phyloP scores from a whole-genome alignment of 2,888 invertebrate species.

The Caenorhabditis sp. region DNA sequence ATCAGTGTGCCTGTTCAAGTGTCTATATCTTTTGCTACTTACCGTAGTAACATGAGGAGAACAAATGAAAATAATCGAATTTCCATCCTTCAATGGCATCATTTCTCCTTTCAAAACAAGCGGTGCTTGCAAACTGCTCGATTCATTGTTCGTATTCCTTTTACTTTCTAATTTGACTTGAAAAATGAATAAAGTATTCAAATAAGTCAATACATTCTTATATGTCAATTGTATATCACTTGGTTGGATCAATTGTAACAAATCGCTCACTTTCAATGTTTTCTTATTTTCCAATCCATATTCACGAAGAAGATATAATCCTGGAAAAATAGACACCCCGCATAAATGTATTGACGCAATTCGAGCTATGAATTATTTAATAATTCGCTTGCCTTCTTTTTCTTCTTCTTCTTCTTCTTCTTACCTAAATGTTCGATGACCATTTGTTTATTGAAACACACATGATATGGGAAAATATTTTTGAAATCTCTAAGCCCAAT shows the following conservation, averaged over 20 bases:
- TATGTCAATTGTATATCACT: constrained; percentile 65
- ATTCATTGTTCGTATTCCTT: constrained; percentile 52
- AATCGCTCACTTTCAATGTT: constrained; percentile 60
- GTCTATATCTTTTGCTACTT: not conserved
- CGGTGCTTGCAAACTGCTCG: constrained; percentile 49
- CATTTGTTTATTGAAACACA: constrained; percentile 67
- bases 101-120: constrained; percentile 57
- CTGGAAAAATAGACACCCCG: constrained; percentile 14
- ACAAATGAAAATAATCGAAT: constrained; percentile 65
- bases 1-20: too few relatives aligned
- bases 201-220: constrained; percentile 61
- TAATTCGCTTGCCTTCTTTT: not conserved
- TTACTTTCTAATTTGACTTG: constrained; percentile 59
- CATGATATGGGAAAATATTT: constrained; percentile 65
- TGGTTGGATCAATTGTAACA: constrained; percentile 64
- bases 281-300: constrained; percentile 61
- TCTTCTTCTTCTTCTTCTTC: constrained; percentile 13
- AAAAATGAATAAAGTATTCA: constrained; percentile 67
- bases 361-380: too few relatives aligned
- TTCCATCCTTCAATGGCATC: constrained; percentile 60
- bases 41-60: constrained; percentile 66
- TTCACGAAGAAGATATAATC: constrained; percentile 58
- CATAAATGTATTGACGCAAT: not conserved
- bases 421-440: constrained; percentile 65
- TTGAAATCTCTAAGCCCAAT: constrained; percentile 49